phyloP scores from a whole-genome alignment of 2,797 vertebrate species.

The Rhodeus uyekii region DNA sequence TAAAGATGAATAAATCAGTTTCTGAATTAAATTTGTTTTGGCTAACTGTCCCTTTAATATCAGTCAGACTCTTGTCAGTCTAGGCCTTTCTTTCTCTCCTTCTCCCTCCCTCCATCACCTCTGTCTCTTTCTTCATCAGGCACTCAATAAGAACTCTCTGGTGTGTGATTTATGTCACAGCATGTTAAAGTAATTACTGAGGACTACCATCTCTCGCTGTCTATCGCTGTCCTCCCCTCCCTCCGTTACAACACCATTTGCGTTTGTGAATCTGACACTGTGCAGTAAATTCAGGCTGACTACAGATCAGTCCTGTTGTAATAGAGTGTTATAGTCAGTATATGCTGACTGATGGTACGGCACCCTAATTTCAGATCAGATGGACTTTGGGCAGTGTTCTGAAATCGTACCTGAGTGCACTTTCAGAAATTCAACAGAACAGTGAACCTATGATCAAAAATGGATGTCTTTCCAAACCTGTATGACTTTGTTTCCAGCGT shows the following conservation, averaged over 20 bases:
- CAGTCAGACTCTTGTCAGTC: background rate
- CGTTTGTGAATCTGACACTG: slow-evolving; percentile 62
- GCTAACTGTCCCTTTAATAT: background rate
- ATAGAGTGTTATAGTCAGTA: slow-evolving; percentile 19
- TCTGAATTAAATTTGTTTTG: background rate
- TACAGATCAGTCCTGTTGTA: slow-evolving; percentile 35
- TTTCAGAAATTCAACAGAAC: background rate
- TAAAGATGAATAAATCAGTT: too few species aligned
- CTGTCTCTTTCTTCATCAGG: slow-evolving; percentile 26
- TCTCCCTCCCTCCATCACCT: slow-evolving; percentile 17
- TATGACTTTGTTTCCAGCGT: background rate
- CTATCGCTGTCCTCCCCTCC: background rate
- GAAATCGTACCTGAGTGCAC: background rate
- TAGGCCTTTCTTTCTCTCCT: background rate
- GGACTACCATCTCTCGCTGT: slow-evolving; percentile 33
- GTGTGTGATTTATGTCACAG: slow-evolving; percentile 45
- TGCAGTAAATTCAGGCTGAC: slow-evolving; percentile 28
- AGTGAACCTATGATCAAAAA: background rate
- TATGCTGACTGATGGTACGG: slow-evolving; percentile 1
- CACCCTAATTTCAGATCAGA: slow-evolving; percentile 28
- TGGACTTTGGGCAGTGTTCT: background rate
- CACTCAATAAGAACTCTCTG: slow-evolving; percentile 34
- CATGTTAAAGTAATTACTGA: slow-evolving; percentile 49
- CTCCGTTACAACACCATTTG: background rate
- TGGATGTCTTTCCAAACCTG: background rate